phyloP scores from a whole-genome alignment of 2,113 vertebrate species.

The Equus przewalskii region DNA sequence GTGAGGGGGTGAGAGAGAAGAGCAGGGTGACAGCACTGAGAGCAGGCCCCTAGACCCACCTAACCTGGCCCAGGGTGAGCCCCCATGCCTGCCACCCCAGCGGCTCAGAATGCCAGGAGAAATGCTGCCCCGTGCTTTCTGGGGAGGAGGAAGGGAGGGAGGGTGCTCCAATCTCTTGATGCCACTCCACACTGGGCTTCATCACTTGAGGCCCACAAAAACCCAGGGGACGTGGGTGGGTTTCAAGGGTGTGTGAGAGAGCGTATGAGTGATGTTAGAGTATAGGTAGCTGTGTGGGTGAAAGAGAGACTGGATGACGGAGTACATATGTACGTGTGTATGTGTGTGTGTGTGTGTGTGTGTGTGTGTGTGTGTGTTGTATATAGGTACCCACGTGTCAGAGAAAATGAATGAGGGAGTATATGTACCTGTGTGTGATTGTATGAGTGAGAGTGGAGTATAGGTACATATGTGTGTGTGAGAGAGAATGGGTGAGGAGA shows the following conservation, averaged over 20 bases:
- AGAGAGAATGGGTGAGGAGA: background rate
- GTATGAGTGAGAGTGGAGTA: background rate
- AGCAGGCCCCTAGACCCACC: background rate
- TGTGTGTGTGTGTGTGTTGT: background rate
- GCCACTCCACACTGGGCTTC: background rate
- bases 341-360: too few relatives aligned
- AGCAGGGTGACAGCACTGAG: background rate
- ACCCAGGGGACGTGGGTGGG: background rate
- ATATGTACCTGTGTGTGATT: background rate
- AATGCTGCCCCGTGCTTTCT: background rate
- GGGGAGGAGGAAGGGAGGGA: background rate
- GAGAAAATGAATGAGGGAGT: background rate
- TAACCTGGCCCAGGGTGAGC: background rate
- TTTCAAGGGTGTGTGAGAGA: background rate
- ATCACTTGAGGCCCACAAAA: background rate
- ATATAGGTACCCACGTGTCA: background rate
- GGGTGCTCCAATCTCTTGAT: background rate
- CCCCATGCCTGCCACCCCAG: background rate
- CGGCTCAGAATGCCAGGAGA: background rate
- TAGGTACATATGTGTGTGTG: background rate
- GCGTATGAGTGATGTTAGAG: background rate
- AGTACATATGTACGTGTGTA: background rate
- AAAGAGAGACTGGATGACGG: background rate
- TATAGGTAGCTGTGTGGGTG: background rate
- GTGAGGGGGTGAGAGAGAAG: fast-evolving